Percentiles rank a stretch among this genome's conserved stretches.
These are phyloP conservation scores for Stichodactyla mertensii DNA, from an alignment of 64 coral and sea anemone species.

Conservation along the genomic window DNA sequence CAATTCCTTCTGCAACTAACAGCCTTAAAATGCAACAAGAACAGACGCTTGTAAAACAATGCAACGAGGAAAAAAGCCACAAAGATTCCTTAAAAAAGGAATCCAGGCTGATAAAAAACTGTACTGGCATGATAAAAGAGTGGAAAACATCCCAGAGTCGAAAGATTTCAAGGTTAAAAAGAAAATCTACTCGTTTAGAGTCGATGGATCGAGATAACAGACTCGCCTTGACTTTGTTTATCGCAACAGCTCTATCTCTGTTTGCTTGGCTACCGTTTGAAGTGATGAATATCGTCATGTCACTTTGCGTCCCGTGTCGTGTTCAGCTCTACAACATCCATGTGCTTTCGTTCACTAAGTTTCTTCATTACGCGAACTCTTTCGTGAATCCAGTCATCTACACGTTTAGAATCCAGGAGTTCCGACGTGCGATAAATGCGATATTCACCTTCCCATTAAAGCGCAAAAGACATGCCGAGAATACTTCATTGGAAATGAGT, in stretches of 20 bases:
- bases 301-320: background rate
- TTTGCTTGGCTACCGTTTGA: constrained; percentile 17
- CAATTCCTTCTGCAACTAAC: background rate
- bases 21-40: background rate
- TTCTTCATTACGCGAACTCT: constrained; percentile 29
- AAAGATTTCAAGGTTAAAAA: background rate
- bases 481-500: background rate
- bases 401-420: constrained; percentile 26
- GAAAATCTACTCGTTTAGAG: background rate
- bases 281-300: constrained; percentile 14
- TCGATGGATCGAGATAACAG: background rate
- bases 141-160: background rate
- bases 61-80: background rate
- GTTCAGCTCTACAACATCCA: background rate
- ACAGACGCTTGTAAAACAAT: background rate
- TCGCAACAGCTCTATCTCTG: constrained; percentile 1
- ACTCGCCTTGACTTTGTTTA: constrained; percentile 22
- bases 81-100: background rate
- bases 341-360: constrained; percentile 1
- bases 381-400: constrained; percentile 28
- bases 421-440: constrained; percentile 13
- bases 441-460: background rate
- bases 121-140: background rate
- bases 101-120: background rate
- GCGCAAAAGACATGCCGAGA: background rate